phyloP scores from a whole-genome alignment of 2,797 vertebrate species.

The Sarcoramphus papa region DNA sequence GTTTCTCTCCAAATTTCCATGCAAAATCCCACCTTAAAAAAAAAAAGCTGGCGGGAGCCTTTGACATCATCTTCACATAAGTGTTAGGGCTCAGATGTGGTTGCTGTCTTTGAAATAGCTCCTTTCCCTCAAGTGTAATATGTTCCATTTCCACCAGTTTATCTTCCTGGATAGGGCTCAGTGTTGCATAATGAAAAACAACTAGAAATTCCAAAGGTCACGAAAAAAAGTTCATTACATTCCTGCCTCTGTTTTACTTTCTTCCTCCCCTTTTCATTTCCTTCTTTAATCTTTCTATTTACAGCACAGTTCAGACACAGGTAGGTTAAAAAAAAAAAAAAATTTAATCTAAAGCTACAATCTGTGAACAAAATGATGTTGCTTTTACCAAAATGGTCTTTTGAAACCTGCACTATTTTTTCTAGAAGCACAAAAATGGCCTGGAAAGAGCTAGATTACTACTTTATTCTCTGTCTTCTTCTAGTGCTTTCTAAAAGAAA shows the following conservation, averaged over 20 bases:
- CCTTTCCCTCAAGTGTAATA: background rate
- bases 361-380: background rate
- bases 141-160: background rate
- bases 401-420: background rate
- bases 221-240: background rate
- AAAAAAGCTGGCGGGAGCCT: background rate
- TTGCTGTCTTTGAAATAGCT: background rate
- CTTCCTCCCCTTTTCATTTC: background rate
- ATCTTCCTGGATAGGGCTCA: background rate
- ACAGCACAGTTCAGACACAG: background rate
- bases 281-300: background rate
- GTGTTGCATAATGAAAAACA: background rate
- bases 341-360: background rate
- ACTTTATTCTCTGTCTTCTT: background rate
- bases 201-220: background rate
- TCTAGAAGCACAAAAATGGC: background rate
- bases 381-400: background rate
- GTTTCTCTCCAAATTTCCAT: background rate
- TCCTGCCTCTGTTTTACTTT: background rate
- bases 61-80: background rate
- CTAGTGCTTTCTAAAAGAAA: background rate
- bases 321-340: background rate
- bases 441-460: background rate
- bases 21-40: background rate
- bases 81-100: background rate